Percentiles rank a stretch among this genome's conserved stretches.
phyloP scores from a whole-genome alignment of 2,797 vertebrate genomes.

The Petrocephalus sullivani region DNA sequence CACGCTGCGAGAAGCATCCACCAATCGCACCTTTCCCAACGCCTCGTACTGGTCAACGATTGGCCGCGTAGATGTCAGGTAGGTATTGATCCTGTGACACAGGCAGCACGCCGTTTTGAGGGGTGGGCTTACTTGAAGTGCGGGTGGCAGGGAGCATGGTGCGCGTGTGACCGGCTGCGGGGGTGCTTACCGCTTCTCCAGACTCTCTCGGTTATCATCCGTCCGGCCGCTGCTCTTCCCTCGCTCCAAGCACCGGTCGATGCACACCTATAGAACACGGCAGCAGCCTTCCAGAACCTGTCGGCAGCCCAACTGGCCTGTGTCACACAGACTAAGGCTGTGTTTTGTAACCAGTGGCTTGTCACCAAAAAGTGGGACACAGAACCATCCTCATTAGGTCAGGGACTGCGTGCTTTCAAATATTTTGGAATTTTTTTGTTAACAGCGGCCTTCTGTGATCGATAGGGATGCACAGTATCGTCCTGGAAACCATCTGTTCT shows the following conservation, averaged over 20 bases:
- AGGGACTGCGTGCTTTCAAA: background rate
- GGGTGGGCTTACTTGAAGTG: background rate
- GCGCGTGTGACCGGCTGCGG: background rate
- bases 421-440: background rate
- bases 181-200: conserved; percentile 83
- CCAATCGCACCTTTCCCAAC: conserved; percentile 81
- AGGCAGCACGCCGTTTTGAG: background rate
- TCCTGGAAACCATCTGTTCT: background rate
- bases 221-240: conserved; percentile 91
- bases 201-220: conserved; percentile 91
- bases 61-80: conserved; percentile 87
- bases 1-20: conserved; percentile 83
- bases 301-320: background rate
- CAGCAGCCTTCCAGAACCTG: background rate
- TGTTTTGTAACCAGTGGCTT: background rate
- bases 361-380: background rate
- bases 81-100: conserved; percentile 83
- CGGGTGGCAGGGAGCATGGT: background rate
- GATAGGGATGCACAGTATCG: background rate
- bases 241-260: conserved; percentile 85
- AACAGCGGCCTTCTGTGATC: background rate
- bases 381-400: background rate
- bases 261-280: conserved; percentile 70
- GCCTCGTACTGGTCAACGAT: conserved; percentile 84
- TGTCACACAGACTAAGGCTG: background rate